These are phyloP conservation scores for Toxonevra muliebris DNA, from an alignment of 2,888 invertebrate species.

Conservation along the genomic window DNA sequence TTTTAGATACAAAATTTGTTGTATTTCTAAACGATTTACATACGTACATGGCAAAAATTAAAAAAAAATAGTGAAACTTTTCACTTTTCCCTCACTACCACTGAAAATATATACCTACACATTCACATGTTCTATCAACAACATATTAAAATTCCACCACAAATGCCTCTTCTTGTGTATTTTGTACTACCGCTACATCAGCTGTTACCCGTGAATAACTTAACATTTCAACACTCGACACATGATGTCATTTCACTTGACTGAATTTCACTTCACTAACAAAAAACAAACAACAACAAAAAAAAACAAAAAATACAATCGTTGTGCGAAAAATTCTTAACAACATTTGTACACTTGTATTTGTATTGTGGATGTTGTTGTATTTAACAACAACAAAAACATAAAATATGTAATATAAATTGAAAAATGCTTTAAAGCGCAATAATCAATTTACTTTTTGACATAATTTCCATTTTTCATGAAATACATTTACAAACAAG, in stretches of 20 bases:
- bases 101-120: neutral
- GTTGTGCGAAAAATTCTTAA: neutral
- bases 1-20: no score
- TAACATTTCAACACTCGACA: conserved; percentile 40
- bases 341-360: neutral
- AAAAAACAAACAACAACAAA: conserved; percentile 4
- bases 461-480: conserved; percentile 64
- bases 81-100: conserved; percentile 7
- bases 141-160: conserved; percentile 8
- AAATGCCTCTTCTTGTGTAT: conserved; percentile 14
- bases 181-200: conserved; percentile 35
- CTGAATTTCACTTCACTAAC: conserved; percentile 37
- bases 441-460: conserved; percentile 63
- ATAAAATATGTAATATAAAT: conserved; percentile 43
- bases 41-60: no score
- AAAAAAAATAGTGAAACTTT: no score
- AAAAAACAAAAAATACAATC: neutral
- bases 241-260: conserved; percentile 61
- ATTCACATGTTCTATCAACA: conserved; percentile 13
- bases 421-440: conserved; percentile 61
- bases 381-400: neutral
- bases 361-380: neutral
- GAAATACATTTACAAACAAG: conserved; percentile 36
- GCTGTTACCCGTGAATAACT: conserved; percentile 40
- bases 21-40: no score